Percentiles rank a stretch among this genome's conserved stretches.
These are phyloP conservation scores for Phoeniculus purpureus DNA, from an alignment of 2,797 vertebrate genomes.

Conservation along the genomic window DNA sequence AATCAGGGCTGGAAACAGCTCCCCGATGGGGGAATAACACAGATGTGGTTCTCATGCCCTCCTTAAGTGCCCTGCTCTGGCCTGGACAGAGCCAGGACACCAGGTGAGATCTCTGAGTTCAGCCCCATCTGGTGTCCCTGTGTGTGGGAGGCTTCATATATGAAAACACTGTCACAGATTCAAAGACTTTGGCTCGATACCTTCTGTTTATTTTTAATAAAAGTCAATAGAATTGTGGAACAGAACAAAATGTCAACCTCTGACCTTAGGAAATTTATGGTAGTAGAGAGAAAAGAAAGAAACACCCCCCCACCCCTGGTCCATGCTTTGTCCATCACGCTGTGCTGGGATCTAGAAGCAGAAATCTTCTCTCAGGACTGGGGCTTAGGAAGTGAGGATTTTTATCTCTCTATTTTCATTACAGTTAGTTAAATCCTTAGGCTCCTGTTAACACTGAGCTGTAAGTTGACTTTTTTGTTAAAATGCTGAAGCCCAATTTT, in stretches of 20 bases:
- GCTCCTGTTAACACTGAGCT: slow-evolving; percentile 27
- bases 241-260: slow-evolving; percentile 49
- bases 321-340: neutral
- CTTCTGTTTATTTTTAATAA: slow-evolving; percentile 46
- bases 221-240: slow-evolving; percentile 42
- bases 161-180: neutral
- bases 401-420: slow-evolving; percentile 54
- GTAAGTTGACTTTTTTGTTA: slow-evolving; percentile 13
- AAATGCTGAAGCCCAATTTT: slow-evolving; percentile 71
- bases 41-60: neutral
- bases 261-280: slow-evolving; percentile 27
- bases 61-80: neutral
- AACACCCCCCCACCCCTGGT: slow-evolving; percentile 3
- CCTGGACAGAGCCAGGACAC: neutral
- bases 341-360: neutral
- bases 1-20: neutral
- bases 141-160: neutral
- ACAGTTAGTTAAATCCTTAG: slow-evolving; percentile 53
- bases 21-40: neutral
- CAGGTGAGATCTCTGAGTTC: neutral
- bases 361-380: neutral
- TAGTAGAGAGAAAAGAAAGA: neutral
- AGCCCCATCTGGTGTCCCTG: neutral
- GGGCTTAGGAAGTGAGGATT: neutral
- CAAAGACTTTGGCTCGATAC: slow-evolving; percentile 23